Evolutionary conservation across 2,888 invertebrate species (phyloP), one percentile per base, ranked within the genome.

Genomic region (Callyntrura sp.): DNA sequence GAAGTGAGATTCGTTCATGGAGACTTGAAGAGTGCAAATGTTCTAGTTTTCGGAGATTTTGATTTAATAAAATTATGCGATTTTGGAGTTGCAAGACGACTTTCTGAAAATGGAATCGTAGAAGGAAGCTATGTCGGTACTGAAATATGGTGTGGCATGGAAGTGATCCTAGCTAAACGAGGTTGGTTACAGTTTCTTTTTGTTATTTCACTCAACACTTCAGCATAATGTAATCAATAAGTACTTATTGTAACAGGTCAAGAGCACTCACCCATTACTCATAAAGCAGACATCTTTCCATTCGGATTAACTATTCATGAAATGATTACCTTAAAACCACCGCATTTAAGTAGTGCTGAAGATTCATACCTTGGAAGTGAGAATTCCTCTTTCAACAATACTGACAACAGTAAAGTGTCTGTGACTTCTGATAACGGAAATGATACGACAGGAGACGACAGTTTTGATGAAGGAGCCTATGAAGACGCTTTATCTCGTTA

Each of bases 21-120:
- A 43, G 98, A 98, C 94, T 95, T 98, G 60, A 98, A 98, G 94
- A 98, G 98, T 0, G 97, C 96, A 94, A 98, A 98, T 94, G 95
- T 98, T 60, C 95, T 98, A 0, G 95, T 98, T 0, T 93, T 93
- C 93, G 97, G 96, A 12, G 96, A 97, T 94, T 97, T 97, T 94
- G 95, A 95, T 43, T 95, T 96, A 0, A 97, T 97, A 92, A 98
- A 98, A 94, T 94, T 98, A 20, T 97, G 98, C 93, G 98, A 98
- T 94, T 98, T 98, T 94, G 98, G 98, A 2, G 97, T 97, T n/a
- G 96, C 96, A 28, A 93, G 97, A 90, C 96, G 97, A 0, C 94
- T 98, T 0, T 96, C 96, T 70, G 95, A 96, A 90, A 95, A 96
- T 93, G 97, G 97, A 0, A 94, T 95, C 1, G 94, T 97, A 28